Base-by-base conservation (phyloP, 2,113 vertebrate genomes). In the Cheilinus undulatus region DNA sequence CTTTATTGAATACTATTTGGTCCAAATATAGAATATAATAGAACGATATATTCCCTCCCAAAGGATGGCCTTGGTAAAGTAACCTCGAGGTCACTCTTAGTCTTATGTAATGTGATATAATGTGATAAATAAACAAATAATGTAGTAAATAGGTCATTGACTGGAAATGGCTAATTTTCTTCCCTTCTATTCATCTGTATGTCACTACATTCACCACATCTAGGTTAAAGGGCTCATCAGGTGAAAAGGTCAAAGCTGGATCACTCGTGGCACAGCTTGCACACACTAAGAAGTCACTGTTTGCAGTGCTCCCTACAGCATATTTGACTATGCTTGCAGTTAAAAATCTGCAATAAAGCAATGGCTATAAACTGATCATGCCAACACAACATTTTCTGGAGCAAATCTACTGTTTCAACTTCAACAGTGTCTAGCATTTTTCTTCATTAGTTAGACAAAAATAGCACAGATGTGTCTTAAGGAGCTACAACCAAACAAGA, bases 91-190 rank as follows among this genome's bases (percentile, higher is more conserved):
- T 40, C 6, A 43, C 13, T 4, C 7, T 51, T 5, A 4, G 13
- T 60, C n/a, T 60, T 20, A 22, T 58, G n/a, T 62, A 28, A 60
- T 43, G n/a, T 64, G 11, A 49, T 62, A 11, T 45, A 36, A 28
- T 66, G 24, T 61, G n/a, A n/a, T n/a, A n/a, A n/a, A n/a, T n/a
- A n/a, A n/a, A n/a, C n/a, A n/a, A n/a, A 11, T 45, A 36, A 28
- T 66, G 24, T 61, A 52, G 69, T 54, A 54, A 64, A 40, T 13
- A 12, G 48, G n/a, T 67, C 15, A 71, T 57, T 0, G 3, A 50
- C 19, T 53, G 28, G 3, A 59, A 13, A 49, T 40, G 22, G n/a
- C 14, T 5, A 51, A 43, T n/a, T n/a, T n/a, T n/a, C n/a, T n/a
- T n/a, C n/a, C n/a, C n/a, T n/a, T n/a, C n/a, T n/a, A n/a, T n/a